Evolutionary conservation across 2,797 vertebrate genomes (phyloP), one percentile per base, ranked within the genome.

Genomic region (Orestias chungarensis): DNA sequence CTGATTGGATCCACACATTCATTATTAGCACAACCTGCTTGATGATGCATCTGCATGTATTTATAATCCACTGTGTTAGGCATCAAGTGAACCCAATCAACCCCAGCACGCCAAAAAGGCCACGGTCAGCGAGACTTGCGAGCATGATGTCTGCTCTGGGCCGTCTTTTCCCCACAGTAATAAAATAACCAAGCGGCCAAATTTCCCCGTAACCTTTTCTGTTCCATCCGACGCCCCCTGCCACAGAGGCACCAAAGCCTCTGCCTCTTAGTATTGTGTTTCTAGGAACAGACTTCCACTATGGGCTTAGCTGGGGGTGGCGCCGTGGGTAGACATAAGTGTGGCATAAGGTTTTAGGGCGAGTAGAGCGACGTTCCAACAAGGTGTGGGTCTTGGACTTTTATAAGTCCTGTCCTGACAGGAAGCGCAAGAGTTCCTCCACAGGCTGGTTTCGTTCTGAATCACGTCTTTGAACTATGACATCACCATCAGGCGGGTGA

Each of bases 11-110:
- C 65, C 69, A 74, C 68, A 83, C 65, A 27, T 73, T 78, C 33
- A n/a, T 44, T 46, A 83, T 79, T 70, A 70, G 69, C 8, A 7
- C 18, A 76, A 76, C 77, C 85, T 78, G 82, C 18, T 11, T 18
- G 14, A 47, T 82, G 79, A 80, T 82, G 49, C 33, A 43, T 18
- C 76, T 77, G 71, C 55, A 70, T 83, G 70, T 86, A 84, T 89
- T 87, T 83, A 83, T 87, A 86, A 86, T 76, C 54, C 55, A 43
- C 74, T 87, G 64, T 73, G 18, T 84, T 81, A 81, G 54, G 68
- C 76, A 1, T 75, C 69, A 54, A 70, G 73, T 81, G 78, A 82
- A 82, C 75, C 68, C 62, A 2, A 55, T 70, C 66, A 87, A 84
- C 78, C 71, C 38, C 10, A 4, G 64, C 62, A 18, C 0, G 15